A percentile compares a stretch with the other conserved stretches of the same genome.
These are phyloP conservation scores for Rattus norvegicus DNA, from an alignment of 2,113 vertebrate species.

Conservation along the genomic window DNA sequence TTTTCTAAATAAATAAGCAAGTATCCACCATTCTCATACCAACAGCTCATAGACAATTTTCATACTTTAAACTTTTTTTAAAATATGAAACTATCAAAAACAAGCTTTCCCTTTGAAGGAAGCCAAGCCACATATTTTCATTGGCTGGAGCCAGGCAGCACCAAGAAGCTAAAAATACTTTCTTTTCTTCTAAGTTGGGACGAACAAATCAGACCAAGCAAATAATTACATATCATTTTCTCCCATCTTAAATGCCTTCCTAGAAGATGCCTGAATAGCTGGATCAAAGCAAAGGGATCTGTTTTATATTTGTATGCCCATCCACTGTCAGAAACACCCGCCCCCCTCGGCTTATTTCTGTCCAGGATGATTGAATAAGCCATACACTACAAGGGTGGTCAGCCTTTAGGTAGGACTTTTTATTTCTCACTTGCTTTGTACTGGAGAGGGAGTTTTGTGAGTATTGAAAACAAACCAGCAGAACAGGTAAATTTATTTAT, in stretches of 20 bases:
- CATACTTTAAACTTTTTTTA: neutral
- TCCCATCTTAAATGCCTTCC: slow-evolving; percentile 41
- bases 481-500: neutral
- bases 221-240: slow-evolving; percentile 54
- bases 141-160: slow-evolving; percentile 52
- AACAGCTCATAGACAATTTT: slow-evolving; percentile 42
- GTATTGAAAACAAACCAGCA: slow-evolving; percentile 48
- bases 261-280: slow-evolving; percentile 63
- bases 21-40: neutral
- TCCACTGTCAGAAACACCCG: slow-evolving; percentile 9
- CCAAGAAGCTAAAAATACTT: slow-evolving; percentile 75
- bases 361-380: slow-evolving; percentile 38
- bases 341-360: neutral
- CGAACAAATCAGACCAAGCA: slow-evolving; percentile 61
- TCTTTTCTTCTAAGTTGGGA: slow-evolving; percentile 66
- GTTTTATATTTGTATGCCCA: slow-evolving; percentile 58
- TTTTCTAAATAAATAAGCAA: slow-evolving; percentile 29
- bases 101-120: slow-evolving; percentile 53
- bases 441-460: neutral
- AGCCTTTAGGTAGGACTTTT: neutral
- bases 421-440: neutral
- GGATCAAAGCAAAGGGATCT: slow-evolving; percentile 36
- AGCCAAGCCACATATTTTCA: slow-evolving; percentile 64
- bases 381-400: slow-evolving; percentile 31
- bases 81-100: slow-evolving; percentile 51